Base-by-base conservation (phyloP, 2,113 vertebrate species). In the Odocoileus virginianus region DNA sequence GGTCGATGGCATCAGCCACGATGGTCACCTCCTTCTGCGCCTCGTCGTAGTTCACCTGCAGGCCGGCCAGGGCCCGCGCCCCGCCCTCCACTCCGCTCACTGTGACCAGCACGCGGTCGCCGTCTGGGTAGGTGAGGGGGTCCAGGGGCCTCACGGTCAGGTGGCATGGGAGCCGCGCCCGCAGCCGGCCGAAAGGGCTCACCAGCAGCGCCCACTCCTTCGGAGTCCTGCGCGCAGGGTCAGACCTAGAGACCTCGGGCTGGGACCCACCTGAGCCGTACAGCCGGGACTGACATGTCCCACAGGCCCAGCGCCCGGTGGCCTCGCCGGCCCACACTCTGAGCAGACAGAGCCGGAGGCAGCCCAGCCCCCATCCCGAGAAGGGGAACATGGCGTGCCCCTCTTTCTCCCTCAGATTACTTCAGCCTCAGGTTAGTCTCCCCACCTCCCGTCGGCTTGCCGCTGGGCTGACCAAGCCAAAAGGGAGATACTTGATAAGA, bases 141-240 rank as follows among this genome's bases (percentile, higher is more conserved):
- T 99, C 99, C 94, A 99, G 98, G 12, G 99, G 98, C 5, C 97
- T 96, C 86, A 99, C 97, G 7, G 98, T 98, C 90, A 99, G 98
- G 93, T 98, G 99, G 97, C 99, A 99, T 11, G 98, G 98, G 30
- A 99, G 96, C 78, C 97, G 98, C 5, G 99, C 99, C 81, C 97
- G 98, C 28, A 99, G 98, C 30, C 98, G 98, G 36, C 98, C 99
- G 87, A 99, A 99, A 11, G 99, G 99, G 82, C 98, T 98, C 81
- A 99, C 99, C 6, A 54, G 71, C 91, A 99, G 96, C 40, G 96
- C 95, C 99, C 99, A 99, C 45, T 97, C 98, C 97, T 96, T 98
- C 58, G 99, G 91, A 12, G 94, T 81, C 1, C 28, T 27, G 57
- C 60, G 28, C 64, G n/a, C 33, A 25, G 52, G 45, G 23, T 83